Evolutionary conservation across 1,140 invertebrate species (phyloP), one percentile per base, ranked within the genome.

Genomic region (Muscidifurax raptorellus): DNA sequence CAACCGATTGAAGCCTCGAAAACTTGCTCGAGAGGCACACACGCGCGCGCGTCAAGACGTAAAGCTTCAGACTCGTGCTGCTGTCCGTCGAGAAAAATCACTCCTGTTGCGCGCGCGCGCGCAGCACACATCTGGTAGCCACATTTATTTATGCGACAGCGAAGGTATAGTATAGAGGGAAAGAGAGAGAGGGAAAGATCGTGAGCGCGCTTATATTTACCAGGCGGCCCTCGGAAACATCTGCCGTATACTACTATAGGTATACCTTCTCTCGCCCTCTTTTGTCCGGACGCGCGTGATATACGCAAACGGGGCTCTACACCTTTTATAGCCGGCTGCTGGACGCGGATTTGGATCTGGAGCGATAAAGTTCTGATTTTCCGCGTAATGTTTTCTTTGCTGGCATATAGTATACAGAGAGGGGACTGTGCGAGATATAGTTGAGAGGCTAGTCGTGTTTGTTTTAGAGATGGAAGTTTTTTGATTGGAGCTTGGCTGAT

Each of bases 71-170:
- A 47, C 15, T 12, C 52, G 0, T 22, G 79, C 28, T n/a, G n/a
- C 47, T 79, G 32, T 52, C 77, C 72, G 66, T 47, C 4, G 78
- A 74, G 76, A 47, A 69, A 88, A 86, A 81, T 84, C 80, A 59
- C 52, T 59, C 52, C 22, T 7, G 18, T 81, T 36, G 13, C 1
- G 52, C 28, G n/a, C n/a, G n/a, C n/a, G n/a, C n/a, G n/a, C n/a
- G 36, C 36, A 9, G 30, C 66, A 80, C 89, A 81, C 89, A 90
- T 89, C 89, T 90, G 89, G 87, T 77, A n/a, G 81, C 36, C 86
- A 88, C 85, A 86, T 87, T 87, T 88, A 86, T 89, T 88, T 88
- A 88, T 86, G 86, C 78, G 86, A 64, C 83, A 69, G 86, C 79
- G 82, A 85, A 28, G 52, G 32, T 30, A 28, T 15, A n/a, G 36